Evolutionary conservation across 2,888 invertebrate species (phyloP).

Genomic region (Nasonia oneida): DNA sequence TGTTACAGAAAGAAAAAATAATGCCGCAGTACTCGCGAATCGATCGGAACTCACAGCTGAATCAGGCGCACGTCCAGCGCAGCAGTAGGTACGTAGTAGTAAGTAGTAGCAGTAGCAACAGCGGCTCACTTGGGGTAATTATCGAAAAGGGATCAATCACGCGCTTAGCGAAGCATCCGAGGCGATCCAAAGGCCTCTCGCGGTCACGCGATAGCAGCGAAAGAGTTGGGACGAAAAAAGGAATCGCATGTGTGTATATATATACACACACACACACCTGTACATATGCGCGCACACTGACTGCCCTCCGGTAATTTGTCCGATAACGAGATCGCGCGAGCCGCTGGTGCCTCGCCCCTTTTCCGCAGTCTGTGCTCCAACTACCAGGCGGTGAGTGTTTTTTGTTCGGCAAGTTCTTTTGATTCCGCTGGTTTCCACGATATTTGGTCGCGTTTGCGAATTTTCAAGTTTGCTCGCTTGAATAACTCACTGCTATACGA

Average conservation of each 20-base stretch:
- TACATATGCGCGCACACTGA: conserved; percentile 16
- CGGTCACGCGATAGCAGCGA: conserved; percentile 56
- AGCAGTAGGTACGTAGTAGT: not conserved
- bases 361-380: not conserved
- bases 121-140: conserved; percentile 68
- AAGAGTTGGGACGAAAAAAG: conserved; percentile 33
- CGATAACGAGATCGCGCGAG: conserved; percentile 56
- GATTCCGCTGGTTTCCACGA: not conserved
- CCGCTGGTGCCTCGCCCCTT: conserved; percentile 27
- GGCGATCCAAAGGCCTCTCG: conserved; percentile 54
- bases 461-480: not conserved
- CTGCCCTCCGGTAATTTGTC: conserved; percentile 46
- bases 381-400: not conserved
- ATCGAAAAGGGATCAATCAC: conserved; percentile 76
- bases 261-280: too few species aligned
- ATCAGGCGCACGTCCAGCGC: not conserved
- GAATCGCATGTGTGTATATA: not conserved
- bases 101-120: not conserved
- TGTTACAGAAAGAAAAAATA: conserved; percentile 39
- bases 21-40: not conserved
- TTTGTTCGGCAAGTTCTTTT: not conserved
- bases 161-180: conserved; percentile 57
- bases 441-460: not conserved
- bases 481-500: not conserved
- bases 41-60: not conserved